These are phyloP conservation scores for Latrodectus elegans DNA, from an alignment of 2,888 invertebrate species.

Conservation along the genomic window DNA sequence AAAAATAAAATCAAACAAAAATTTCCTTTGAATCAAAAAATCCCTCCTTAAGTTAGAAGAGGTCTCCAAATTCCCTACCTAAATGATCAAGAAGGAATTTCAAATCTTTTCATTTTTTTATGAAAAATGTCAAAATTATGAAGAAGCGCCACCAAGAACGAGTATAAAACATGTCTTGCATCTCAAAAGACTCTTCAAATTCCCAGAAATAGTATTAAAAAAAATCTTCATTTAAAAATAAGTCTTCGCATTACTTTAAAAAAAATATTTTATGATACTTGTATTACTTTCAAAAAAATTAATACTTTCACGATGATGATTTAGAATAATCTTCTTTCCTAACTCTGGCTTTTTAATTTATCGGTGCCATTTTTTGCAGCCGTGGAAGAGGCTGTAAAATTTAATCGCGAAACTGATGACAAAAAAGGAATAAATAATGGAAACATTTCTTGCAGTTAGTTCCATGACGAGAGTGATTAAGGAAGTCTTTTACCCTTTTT, in stretches of 20 bases:
- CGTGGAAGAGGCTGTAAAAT: conserved; percentile 25
- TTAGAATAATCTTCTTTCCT: conserved; percentile 40
- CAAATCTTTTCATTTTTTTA: no score
- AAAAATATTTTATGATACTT: conserved; percentile 24
- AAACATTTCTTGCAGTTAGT: background rate
- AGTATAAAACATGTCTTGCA: background rate
- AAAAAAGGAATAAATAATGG: background rate
- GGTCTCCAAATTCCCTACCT: no score
- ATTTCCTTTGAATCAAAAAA: no score
- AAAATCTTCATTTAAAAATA: conserved; percentile 39
- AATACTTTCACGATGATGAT: conserved; percentile 45
- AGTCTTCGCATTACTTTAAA: background rate
- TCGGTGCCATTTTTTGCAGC: conserved; percentile 28
- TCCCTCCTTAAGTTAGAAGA: no score
- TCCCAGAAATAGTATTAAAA: conserved; percentile 34
- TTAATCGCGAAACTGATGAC: conserved; percentile 29
- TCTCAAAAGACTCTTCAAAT: conserved; percentile 22
- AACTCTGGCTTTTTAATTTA: conserved; percentile 35
- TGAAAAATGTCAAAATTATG: no score
- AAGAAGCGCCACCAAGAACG: background rate
- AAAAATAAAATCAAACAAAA: no score
- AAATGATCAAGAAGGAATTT: no score
- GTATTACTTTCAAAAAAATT: conserved; percentile 26
- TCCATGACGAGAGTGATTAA: conserved; percentile 32
- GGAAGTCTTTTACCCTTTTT: background rate